Evolutionary conservation across 1,140 invertebrate genomes (phyloP), one percentile per base, ranked within the genome.

Genomic region (Macrobrachium nipponense): DNA sequence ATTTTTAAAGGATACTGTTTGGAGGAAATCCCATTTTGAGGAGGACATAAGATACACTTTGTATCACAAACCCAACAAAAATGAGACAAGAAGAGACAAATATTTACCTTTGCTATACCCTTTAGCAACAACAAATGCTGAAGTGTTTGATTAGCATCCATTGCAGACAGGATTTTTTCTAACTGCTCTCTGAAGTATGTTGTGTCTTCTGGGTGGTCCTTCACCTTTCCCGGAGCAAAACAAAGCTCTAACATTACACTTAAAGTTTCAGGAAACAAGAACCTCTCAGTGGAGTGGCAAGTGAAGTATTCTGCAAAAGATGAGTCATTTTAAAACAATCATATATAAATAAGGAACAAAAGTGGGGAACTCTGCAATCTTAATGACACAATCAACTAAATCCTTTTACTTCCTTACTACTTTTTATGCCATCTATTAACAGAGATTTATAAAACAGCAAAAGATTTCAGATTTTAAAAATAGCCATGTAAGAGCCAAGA

Each of bases 181-280:
- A 80, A 70, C 68, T 80, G 84, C 14, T 60, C 59, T 18, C 84
- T 60, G 84, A 86, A 86, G 59, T 73, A 86, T 23, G 77, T 77
- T 23, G 77, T 72, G 77, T 86, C 77, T 36, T 86, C 77, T 75
- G 84, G 77, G 36, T 51, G 68, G 17, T 15, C 44, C 27, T 75
- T 80, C 23, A 70, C 78, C 11, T 20, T 23, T 10, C 17, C 18
- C 3, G 84, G 84, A 18, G 27, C 58, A 80, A 86, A 86, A 62
- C 84, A 86, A 17, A 86, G 77, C 59, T 80, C 58, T 70, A 86
- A 59, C 23, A 80, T 5, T 20, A 68, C 58, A 72, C 64, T 86
- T 36, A 86, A 23, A 8, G 80, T 44, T 70, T 86, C 84, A 15
- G 84, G 77, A 10, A 80, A 80, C 44, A 73, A 10, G 68, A 23